Evolutionary conservation across 2,797 vertebrate species (phyloP).

Genomic region (Rhinoraja longicauda): DNA sequence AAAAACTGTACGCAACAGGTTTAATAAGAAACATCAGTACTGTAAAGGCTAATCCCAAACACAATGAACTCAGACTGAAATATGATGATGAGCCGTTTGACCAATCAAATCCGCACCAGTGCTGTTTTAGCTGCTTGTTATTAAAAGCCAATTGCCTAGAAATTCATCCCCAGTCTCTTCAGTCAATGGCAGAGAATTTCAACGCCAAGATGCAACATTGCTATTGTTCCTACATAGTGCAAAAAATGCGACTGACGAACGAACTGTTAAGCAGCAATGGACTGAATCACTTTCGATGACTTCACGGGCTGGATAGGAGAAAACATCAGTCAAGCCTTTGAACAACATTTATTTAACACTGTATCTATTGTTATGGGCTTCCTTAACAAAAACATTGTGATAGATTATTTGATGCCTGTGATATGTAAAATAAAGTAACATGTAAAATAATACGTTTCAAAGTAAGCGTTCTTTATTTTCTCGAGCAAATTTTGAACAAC

Average conservation of each 20-base stretch:
- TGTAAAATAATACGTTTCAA: constrained; percentile 23
- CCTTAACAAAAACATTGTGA: constrained; percentile 10
- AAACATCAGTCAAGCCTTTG: background rate
- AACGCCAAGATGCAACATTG: too few species aligned
- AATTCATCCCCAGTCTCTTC: too few species aligned
- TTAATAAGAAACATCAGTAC: background rate
- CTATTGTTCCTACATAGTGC: too few species aligned
- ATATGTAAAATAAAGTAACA: constrained; percentile 2
- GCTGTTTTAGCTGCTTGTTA: background rate
- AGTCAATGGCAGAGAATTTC: too few species aligned
- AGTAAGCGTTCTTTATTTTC: background rate
- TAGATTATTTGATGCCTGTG: constrained; percentile 9
- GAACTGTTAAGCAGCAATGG: background rate
- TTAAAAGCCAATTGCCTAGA: background rate
- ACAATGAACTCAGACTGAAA: background rate
- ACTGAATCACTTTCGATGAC: background rate
- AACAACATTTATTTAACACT: background rate
- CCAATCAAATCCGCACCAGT: background rate
- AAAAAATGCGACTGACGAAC: too few species aligned
- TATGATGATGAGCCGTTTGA: background rate
- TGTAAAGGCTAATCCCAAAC: background rate
- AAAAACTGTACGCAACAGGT: background rate
- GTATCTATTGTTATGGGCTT: constrained; percentile 20
- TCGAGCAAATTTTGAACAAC: background rate
- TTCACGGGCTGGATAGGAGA: background rate